Conservation (phyloP, 1,140 invertebrate species). For the Trachelipus rathkii region DNA sequence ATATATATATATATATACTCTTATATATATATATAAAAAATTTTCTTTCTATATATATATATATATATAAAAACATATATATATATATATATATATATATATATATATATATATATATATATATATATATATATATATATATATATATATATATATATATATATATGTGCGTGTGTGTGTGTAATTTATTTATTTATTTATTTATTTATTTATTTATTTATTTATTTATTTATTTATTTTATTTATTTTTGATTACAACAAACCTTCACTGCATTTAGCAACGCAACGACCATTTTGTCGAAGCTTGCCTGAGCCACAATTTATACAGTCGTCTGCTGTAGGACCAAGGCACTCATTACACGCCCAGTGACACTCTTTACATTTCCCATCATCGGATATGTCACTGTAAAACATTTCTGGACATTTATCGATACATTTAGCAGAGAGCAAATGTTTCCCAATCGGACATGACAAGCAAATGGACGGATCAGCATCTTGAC, state of each 20-base stretch:
- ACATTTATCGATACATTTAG: background rate
- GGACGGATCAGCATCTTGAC: background rate
- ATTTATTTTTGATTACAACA: background rate
- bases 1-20: no score
- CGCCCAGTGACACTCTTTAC: background rate
- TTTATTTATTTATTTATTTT: no score
- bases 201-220: no score
- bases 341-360: background rate
- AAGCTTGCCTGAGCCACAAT: background rate
- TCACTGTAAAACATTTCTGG: background rate
- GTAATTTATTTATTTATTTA: no score
- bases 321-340: background rate
- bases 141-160: no score
- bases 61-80: no score
- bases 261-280: background rate
- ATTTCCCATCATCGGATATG: background rate
- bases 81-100: no score
- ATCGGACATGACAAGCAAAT: background rate
- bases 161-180: no score
- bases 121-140: no score
- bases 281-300: background rate
- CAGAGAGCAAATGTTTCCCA: background rate
- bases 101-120: no score
- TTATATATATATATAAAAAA: no score
- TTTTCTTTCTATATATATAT: no score